Percentiles rank a stretch among this genome's conserved stretches.
Evolutionary conservation across 2,113 vertebrate genomes (phyloP).

Genomic region (Grus americana): DNA sequence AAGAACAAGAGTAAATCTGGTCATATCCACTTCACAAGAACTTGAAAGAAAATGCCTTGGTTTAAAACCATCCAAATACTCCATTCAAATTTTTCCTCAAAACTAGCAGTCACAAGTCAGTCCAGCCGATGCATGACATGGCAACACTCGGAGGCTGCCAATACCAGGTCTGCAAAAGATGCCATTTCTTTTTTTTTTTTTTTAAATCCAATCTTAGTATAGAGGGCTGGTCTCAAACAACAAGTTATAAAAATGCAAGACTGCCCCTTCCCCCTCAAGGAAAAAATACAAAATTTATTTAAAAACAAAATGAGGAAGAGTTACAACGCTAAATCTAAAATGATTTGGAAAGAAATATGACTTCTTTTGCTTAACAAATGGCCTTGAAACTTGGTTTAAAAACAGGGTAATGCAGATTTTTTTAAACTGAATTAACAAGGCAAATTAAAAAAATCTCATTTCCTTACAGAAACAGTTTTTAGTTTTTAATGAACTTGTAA

Average conservation of each 20-base stretch:
- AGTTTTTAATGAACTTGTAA: conserved; percentile 88
- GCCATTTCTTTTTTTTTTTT: neutral
- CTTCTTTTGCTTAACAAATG: conserved; percentile 75
- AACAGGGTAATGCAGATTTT: conserved; percentile 74
- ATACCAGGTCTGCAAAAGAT: conserved; percentile 65
- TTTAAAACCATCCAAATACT: conserved; percentile 76
- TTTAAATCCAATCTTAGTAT: conserved; percentile 38
- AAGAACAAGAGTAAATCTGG: conserved; percentile 60
- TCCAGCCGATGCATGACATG: conserved; percentile 47
- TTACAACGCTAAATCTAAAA: conserved; percentile 75
- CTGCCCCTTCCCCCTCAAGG: conserved; percentile 72
- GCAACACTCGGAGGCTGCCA: conserved; percentile 49
- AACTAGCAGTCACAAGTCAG: conserved; percentile 63
- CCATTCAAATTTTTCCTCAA: conserved; percentile 55
- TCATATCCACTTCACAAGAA: conserved; percentile 75
- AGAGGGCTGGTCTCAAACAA: conserved; percentile 73
- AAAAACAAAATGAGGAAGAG: conserved; percentile 76
- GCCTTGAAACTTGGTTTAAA: conserved; percentile 74
- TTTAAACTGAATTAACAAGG: conserved; percentile 77
- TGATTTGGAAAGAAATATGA: conserved; percentile 76
- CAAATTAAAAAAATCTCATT: conserved; percentile 75
- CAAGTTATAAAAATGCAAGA: conserved; percentile 72
- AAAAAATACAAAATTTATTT: conserved; percentile 74
- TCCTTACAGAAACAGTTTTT: conserved; percentile 83
- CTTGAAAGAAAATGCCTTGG: conserved; percentile 73